phyloP scores from a whole-genome alignment of 2,797 vertebrate genomes.

The Sebastes kiyomatsui region DNA sequence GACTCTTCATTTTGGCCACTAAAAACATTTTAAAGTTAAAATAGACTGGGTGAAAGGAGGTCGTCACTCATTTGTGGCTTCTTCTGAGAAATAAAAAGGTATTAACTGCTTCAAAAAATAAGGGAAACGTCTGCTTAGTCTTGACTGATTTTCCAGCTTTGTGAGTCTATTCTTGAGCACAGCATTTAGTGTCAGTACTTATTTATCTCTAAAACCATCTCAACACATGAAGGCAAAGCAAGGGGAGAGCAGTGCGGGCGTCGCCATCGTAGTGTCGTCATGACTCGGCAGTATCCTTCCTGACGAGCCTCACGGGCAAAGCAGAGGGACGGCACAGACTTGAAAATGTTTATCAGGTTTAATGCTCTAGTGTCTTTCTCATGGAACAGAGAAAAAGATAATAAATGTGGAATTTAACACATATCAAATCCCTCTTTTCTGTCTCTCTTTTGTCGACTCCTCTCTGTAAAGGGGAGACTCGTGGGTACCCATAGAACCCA shows the following conservation, averaged over 20 bases:
- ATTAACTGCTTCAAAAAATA: background rate
- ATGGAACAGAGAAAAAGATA: background rate
- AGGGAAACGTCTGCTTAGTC: background rate
- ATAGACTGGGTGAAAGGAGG: background rate
- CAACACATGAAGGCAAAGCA: background rate
- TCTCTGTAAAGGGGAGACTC: background rate
- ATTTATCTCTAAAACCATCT: conserved; percentile 5
- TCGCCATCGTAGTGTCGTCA: background rate
- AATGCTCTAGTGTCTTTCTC: background rate
- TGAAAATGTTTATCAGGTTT: background rate
- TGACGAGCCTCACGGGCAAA: background rate
- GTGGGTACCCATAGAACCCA: too few relatives aligned
- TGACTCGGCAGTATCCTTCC: conserved; percentile 3
- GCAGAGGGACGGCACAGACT: background rate
- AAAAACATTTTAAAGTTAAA: background rate
- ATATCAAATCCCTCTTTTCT: background rate
- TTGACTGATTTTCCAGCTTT: background rate
- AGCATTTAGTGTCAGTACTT: background rate
- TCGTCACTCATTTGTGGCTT: background rate
- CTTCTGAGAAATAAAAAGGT: background rate
- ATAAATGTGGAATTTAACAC: background rate
- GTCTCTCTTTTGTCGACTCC: background rate
- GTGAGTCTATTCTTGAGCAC: background rate
- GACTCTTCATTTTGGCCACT: background rate
- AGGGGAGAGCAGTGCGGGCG: background rate